These are phyloP conservation scores for Corydoras maculifer DNA, from an alignment of 2,113 vertebrate species.

Conservation along the genomic window DNA sequence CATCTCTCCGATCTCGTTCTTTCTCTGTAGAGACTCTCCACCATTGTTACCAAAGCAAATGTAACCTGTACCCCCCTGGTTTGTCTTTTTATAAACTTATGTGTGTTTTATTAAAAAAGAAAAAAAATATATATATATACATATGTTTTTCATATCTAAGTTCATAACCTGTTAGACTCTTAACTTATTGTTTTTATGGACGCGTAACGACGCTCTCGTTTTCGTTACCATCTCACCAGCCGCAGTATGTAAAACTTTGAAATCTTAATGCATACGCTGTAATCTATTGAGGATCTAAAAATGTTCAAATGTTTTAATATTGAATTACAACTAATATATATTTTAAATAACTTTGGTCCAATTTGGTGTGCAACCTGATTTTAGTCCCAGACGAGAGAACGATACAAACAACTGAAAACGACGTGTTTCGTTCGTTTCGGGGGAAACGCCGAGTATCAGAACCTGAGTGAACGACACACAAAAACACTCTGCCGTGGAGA, in stretches of 20 bases:
- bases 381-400: neutral
- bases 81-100: slow-evolving; percentile 54
- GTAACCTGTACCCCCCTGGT: slow-evolving; percentile 48
- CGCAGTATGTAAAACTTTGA: slow-evolving; percentile 11
- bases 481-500: slow-evolving; percentile 18
- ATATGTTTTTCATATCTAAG: slow-evolving; percentile 21
- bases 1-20: slow-evolving; percentile 66
- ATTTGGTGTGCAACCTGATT: slow-evolving; percentile 6
- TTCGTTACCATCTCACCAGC: slow-evolving; percentile 9
- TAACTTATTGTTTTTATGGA: slow-evolving; percentile 19
- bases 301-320: slow-evolving; percentile 17
- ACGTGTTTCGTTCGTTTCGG: slow-evolving; percentile 4
- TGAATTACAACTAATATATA: slow-evolving; percentile 1
- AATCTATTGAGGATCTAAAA: slow-evolving; percentile 11
- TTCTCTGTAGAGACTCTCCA: slow-evolving; percentile 66
- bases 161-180: slow-evolving; percentile 25
- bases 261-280: slow-evolving; percentile 9
- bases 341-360: slow-evolving; percentile 6
- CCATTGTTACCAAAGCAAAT: slow-evolving; percentile 46
- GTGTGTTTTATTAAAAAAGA: slow-evolving; percentile 41
- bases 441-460: slow-evolving; percentile 5
- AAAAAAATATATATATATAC: neutral
- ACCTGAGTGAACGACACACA: neutral
- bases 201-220: slow-evolving; percentile 14
- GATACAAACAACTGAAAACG: neutral